Evolutionary conservation across 2,797 vertebrate species (phyloP).

Genomic region (Rallus crepitans): DNA sequence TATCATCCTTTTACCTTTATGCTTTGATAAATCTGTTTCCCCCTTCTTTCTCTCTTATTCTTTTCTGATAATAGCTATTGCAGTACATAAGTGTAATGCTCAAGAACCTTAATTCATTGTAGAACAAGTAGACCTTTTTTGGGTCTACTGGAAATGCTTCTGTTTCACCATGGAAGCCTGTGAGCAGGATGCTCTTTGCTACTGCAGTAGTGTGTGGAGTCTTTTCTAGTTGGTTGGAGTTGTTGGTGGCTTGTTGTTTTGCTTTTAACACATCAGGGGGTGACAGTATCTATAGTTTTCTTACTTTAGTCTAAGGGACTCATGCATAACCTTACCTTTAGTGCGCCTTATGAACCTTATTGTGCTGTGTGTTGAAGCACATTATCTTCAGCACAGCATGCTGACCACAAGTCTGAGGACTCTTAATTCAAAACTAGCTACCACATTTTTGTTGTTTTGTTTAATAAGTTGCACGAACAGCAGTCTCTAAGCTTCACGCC

Average conservation of each 20-base stretch:
- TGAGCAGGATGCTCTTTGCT: background rate
- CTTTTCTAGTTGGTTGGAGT: background rate
- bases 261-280: background rate
- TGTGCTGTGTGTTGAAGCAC: background rate
- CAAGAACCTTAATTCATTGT: background rate
- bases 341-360: background rate
- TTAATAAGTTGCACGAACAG: slow-evolving; percentile 62
- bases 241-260: background rate
- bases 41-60: background rate
- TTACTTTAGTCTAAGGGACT: background rate
- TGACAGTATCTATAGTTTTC: background rate
- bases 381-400: background rate
- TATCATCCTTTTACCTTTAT: background rate
- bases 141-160: background rate
- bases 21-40: background rate
- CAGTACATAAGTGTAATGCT: background rate
- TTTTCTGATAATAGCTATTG: background rate
- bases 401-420: background rate
- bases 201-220: background rate
- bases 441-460: background rate
- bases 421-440: background rate
- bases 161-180: background rate
- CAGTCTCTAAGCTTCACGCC: slow-evolving; percentile 64
- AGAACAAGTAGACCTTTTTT: no score
- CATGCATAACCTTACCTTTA: background rate